phyloP scores from a whole-genome alignment of 2,888 invertebrate genomes.

The Phytoseiulus persimilis region DNA sequence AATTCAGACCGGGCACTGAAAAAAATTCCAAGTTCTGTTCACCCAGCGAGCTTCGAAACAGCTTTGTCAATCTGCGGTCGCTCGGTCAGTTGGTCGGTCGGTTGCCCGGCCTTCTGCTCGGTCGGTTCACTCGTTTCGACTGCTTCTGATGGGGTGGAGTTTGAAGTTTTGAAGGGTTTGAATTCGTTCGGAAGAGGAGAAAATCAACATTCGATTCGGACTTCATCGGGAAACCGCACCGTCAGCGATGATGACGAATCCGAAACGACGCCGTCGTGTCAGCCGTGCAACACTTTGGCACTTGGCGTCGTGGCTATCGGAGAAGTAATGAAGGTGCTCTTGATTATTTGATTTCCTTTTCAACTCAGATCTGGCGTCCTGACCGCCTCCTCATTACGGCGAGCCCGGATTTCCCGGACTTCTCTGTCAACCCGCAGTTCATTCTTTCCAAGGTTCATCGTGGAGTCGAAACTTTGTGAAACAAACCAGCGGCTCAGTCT shows the following conservation, averaged over 20 bases:
- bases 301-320: not conserved
- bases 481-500: no score
- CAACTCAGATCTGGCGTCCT: not conserved
- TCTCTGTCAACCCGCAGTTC: not conserved
- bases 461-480: no score
- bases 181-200: not conserved
- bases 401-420: not conserved
- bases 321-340: not conserved
- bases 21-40: not conserved
- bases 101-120: no score
- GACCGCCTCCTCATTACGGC: not conserved
- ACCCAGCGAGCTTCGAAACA: not conserved
- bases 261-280: not conserved
- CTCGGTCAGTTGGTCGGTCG: not conserved
- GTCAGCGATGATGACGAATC: not conserved
- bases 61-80: slow-evolving; percentile 5
- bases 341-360: not conserved
- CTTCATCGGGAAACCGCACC: not conserved
- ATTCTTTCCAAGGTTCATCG: not conserved
- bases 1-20: not conserved
- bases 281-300: not conserved
- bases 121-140: no score
- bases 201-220: not conserved
- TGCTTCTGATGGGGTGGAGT: not conserved
- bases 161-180: not conserved